Evolutionary conservation across 1,140 invertebrate genomes (phyloP).

Genomic region (Drosophila insularis): DNA sequence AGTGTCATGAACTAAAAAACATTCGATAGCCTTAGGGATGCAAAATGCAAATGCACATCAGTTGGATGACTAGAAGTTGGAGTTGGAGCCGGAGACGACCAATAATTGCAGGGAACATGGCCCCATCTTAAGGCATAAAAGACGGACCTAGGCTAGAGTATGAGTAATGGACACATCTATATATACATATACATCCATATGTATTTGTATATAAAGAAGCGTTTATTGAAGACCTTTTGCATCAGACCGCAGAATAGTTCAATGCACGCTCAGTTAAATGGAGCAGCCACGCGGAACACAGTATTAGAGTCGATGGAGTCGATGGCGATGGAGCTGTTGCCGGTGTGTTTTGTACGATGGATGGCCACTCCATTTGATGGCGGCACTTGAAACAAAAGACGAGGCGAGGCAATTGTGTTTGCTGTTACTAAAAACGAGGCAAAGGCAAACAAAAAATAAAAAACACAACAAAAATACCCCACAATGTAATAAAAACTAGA

Average conservation of each 20-base stretch:
- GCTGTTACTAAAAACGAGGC: constrained; percentile 62
- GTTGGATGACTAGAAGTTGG: constrained; percentile 11
- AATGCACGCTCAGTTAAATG: constrained; percentile 70
- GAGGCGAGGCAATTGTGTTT: constrained; percentile 66
- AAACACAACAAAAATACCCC: background rate
- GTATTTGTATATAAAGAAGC: constrained; percentile 2
- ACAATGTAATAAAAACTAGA: constrained; percentile 66
- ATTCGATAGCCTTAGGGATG: constrained; percentile 67
- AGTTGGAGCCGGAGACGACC: constrained; percentile 14
- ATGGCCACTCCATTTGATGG: constrained; percentile 60
- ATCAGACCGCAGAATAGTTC: constrained; percentile 48
- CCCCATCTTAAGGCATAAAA: constrained; percentile 21
- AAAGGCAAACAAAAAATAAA: background rate
- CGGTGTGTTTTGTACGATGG: constrained; percentile 21
- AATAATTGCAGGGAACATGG: constrained; percentile 59
- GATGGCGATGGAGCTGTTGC: constrained; percentile 12
- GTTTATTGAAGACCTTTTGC: constrained; percentile 60
- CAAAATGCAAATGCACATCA: constrained; percentile 64
- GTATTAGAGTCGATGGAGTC: background rate
- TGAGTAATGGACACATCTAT: constrained; percentile 34
- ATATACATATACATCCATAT: background rate
- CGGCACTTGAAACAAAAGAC: constrained; percentile 63
- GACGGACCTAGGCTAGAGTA: constrained; percentile 20
- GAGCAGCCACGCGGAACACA: constrained; percentile 35
- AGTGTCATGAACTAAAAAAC: constrained; percentile 60